Evolutionary conservation across 37 sponge, comb jelly and placozoan genomes (phyloP), one percentile per base, ranked within the genome.

Genomic region (Mnemiopsis leidyi): DNA sequence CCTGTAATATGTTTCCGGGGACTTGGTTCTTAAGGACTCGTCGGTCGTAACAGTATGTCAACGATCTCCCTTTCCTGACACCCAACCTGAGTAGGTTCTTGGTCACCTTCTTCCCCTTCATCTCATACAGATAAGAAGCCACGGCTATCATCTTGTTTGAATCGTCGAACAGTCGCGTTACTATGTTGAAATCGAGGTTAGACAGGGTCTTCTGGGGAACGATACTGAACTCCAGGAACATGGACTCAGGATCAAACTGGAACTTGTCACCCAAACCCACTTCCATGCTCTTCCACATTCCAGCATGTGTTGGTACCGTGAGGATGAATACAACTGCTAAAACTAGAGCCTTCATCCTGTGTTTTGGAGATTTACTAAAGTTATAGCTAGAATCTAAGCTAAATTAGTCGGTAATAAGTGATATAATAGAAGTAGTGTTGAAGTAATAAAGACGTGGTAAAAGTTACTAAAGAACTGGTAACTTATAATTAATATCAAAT

Each of bases 1-100:
- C 79, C 13, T 77, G 35, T 33, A 16, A 32, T 2, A 77, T 16
- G 36, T 34, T 77, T 18, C 32, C 35, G 33, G 26, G 79, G 79
- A 26, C 20, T 36, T 32, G 79, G 9, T 18, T 36, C 36, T 13
- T 28, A 36, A 77, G 18, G 26, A 13, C 79, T 33, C 79, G 35
- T 77, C 79, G 1, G 33, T 77, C 61, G 61, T 48, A 48, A 32
- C 79, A 77, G 79, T 32, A 77, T 20, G 20, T 77, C 79, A 34
- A 36, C 33, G 16, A 16, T 20, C 36, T 34, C 20, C 32, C 36
- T 0, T 16, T 34, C 79, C 35, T 77, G 1, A 32, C 79, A 0
- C 79, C 79, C 1, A 77, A 21, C 79, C 79, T 77, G 18, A 77
- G 36, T 32, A 26, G 32, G 32, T 32, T 77, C 36, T 77, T 77